Conservation (phyloP, 2,888 invertebrate genomes). For the Tetragonisca angustula region DNA sequence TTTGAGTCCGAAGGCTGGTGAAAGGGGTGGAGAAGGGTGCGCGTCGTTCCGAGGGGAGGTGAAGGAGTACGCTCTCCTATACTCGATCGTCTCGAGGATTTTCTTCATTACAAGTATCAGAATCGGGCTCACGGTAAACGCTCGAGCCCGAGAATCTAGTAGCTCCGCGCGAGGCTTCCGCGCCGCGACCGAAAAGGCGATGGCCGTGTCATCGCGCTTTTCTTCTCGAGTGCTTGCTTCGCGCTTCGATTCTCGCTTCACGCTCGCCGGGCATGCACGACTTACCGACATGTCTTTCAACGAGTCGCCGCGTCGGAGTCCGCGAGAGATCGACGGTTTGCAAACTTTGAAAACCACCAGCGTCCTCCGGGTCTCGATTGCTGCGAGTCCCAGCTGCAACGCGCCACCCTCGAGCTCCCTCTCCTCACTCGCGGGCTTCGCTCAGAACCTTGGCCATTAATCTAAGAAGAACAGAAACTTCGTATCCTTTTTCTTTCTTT, state of each 20-base stretch:
- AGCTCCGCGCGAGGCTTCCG: constrained; percentile 53
- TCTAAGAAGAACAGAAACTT: background rate
- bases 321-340: constrained; percentile 51
- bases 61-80: constrained; percentile 46
- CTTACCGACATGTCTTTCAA: constrained; percentile 70
- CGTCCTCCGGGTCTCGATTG: constrained; percentile 16
- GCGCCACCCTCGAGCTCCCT: constrained; percentile 1
- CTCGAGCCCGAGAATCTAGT: background rate
- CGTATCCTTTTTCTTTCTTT: background rate
- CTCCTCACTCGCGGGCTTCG: too few species aligned
- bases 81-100: constrained; percentile 71
- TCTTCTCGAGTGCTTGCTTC: constrained; percentile 62
- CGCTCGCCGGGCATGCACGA: constrained; percentile 63
- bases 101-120: constrained; percentile 73
- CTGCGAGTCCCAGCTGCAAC: constrained; percentile 6
- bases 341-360: constrained; percentile 52
- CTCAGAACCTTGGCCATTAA: too few species aligned
- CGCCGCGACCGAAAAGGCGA: background rate
- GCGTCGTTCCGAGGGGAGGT: background rate
- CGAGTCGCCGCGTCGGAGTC: constrained; percentile 48
- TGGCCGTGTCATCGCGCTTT: constrained; percentile 37
- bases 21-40: constrained; percentile 41
- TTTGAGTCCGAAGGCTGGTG: constrained; percentile 68
- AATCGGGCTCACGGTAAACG: constrained; percentile 7
- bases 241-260: constrained; percentile 63